Evolutionary conservation across 1,140 invertebrate species (phyloP), one percentile per base, ranked within the genome.

Genomic region (Schlechtendalia chinensis): DNA sequence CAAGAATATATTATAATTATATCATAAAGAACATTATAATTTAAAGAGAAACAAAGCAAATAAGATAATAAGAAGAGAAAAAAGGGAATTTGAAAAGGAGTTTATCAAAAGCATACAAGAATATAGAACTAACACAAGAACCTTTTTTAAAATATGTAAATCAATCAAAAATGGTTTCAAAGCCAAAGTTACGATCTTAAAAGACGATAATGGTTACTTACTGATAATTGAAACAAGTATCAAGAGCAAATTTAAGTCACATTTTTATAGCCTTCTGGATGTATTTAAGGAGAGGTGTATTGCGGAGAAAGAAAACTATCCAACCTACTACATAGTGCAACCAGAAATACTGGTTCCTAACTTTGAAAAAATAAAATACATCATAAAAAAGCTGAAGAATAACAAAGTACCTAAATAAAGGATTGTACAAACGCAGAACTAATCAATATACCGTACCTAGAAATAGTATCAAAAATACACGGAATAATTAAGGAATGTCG

Each of bases 401-500:
- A 65, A 65, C 27, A 65, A 65, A 16, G 27, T 27, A 32, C 61
- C 61, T 5, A 14, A 27, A 32, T n/a, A n/a, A 27, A 32, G 17
- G 61, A 29, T 65, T 32, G 32, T 32, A 65, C 32, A 65, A 65
- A 65, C 16, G n/a, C 56, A 59, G 2, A 59, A 59, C 16, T 65
- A 65, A 65, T 65, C 61, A 65, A 65, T 32, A 77, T 56, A 39
- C 17, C 74, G 19, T 29, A 24, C 10, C 74, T n/a, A 59, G 24
- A 61, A 59, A 79, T 79, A 16, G 14, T 79, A 16, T 58, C 24
- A 4, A 79, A 58, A 59, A 24, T 75, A 53, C 53, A 72, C 39
- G 29, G 27, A 75, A 14, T 75, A 1, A 72, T 81, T 22, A 59
- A 45, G 12, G 8, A 47, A 6, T 65, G 27, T 29, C 82, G 82